Evolutionary conservation across 2,113 vertebrate species (phyloP), one percentile per base, ranked within the genome.

Genomic region (Zosterops lateralis): DNA sequence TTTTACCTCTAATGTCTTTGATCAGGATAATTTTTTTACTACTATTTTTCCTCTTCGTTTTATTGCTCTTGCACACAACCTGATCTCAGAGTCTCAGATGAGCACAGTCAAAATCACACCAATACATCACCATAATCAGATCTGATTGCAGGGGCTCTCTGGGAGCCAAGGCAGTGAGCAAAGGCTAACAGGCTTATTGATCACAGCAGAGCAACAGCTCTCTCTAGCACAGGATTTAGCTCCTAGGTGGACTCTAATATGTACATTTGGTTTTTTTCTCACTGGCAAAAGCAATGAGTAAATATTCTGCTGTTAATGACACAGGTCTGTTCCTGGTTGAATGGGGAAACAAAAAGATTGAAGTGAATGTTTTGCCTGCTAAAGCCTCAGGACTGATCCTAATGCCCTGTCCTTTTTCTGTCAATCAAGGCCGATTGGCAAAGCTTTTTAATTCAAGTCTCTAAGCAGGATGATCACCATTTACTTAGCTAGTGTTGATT

Each of bases 361-460:
- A 84, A 48, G 54, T 32, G 62, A 77, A 73, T 29, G 36, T 58
- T 77, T 65, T 81, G 81, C 68, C 58, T 92, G 57, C 68, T 77
- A 71, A 84, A 83, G 58, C 75, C 1, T 4, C 21, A 2, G n/a
- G 64, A 53, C 67, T 91, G 84, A 91, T 92, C 72, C 78, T 89
- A 87, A 73, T 58, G 75, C 80, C 61, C 80, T 82, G 91, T 80
- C 92, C 75, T 93, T 96, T 85, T 93, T 94, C 95, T 83, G 10
- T 81, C 85, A 84, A 77, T 92, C 90, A 93, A 89, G 73, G 48
- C 71, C 89, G 91, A 94, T 88, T 92, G 84, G 66, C 74, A 95
- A 95, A 95, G 93, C 96, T 96, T 95, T 96, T 97, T 91, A 97
- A 97, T 96, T 96, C 91, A 93, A 96, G 80, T 93, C 86, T 86